Percentiles rank a stretch among this genome's conserved stretches.
Conservation (phyloP, 2,797 vertebrate genomes). For the Sebastiscus tertius region DNA sequence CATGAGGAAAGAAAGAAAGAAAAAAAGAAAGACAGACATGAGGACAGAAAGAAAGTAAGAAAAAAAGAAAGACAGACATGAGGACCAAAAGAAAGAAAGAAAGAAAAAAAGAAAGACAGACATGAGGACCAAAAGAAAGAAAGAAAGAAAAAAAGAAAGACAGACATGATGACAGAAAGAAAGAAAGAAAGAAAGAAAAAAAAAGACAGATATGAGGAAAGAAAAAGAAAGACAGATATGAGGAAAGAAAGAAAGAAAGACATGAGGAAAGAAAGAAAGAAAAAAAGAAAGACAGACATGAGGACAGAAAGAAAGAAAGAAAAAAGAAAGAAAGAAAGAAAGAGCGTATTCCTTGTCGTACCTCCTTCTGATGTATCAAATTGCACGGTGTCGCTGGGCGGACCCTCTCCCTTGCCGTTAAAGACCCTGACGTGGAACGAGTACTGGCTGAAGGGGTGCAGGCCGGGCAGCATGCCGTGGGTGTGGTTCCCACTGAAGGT, state of each 20-base stretch:
- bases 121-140: background rate
- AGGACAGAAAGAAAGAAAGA: background rate
- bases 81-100: too few relatives aligned
- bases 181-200: too few relatives aligned
- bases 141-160: background rate
- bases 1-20: too few relatives aligned
- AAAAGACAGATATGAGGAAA: too few relatives aligned
- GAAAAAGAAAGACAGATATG: too few relatives aligned
- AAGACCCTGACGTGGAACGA: constrained; percentile 88
- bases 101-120: too few relatives aligned
- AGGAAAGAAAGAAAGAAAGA: too few relatives aligned
- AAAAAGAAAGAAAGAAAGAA: background rate
- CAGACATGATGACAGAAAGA: background rate
- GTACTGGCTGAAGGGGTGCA: constrained; percentile 92
- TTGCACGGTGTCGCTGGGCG: constrained; percentile 82
- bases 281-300: background rate
- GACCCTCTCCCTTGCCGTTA: constrained; percentile 95
- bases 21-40: too few relatives aligned
- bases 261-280: too few relatives aligned
- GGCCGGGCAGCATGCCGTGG: constrained; percentile 89
- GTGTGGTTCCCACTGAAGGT: constrained; percentile 90
- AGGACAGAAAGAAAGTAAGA: too few relatives aligned
- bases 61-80: too few relatives aligned
- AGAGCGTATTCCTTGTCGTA: constrained; percentile 61
- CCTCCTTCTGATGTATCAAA: constrained; percentile 96